Evolutionary conservation across 2,113 vertebrate species (phyloP), one percentile per base, ranked within the genome.

Genomic region (Triplophysa rosa): DNA sequence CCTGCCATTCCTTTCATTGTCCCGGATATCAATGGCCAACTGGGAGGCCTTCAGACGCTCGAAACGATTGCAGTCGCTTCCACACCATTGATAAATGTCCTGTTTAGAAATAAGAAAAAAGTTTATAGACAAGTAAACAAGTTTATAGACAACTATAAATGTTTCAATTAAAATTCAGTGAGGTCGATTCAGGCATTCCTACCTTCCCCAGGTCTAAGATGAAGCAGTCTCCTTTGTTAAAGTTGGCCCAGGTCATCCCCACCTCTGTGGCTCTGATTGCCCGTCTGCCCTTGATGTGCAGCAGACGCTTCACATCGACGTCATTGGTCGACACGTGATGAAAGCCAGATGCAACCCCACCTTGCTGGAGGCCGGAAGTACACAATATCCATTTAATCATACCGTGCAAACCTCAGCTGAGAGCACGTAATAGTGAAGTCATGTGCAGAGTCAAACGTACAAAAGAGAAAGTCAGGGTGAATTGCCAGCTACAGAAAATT

Each of bases 191-290:
- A 21, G n/a, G n/a, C 9, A n/a, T 21, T 21, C 8, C 10, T 82
- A 89, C 90, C 47, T 86, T 78, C 49, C 92, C 85, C 79, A 94
- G 77, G 85, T 94, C 93, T 7, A 94, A 12, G 62, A 94, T 84
- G 72, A 94, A 94, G 67, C 92, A 93, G 89, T 94, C 93, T 11
- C 93, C 93, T 67, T 90, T 87, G 85, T 94, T 94, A 85, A 94
- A 92, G 85, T 87, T 92, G 65, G 19, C 0, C 93, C 92, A 94
- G 84, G 73, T 37, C 79, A 93, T 16, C 0, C 84, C 83, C 65
- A 93, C 90, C 85, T 94, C 93, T 0, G 87, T 92, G 13, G 94
- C 92, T 79, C 93, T 84, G 85, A 94, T 92, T 59, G 63, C 72
- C 74, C 93, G 82, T 14, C 94, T 90, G 19, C 94, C 93, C 83